phyloP scores from a whole-genome alignment of 1,140 invertebrate genomes.

The Meloidogyne exigua region DNA sequence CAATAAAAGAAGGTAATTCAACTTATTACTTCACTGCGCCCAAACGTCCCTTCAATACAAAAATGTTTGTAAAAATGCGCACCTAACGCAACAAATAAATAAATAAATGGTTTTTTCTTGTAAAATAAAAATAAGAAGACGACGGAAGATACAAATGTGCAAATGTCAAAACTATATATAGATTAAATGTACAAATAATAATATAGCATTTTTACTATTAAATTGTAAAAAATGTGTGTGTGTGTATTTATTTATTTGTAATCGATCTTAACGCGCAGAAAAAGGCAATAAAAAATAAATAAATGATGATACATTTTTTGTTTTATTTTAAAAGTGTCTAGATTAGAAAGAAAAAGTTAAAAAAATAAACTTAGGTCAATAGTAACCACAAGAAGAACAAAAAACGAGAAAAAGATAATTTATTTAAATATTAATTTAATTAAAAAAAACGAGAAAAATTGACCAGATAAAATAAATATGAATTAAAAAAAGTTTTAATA shows the following conservation, averaged over 20 bases:
- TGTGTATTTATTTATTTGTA: too few relatives aligned
- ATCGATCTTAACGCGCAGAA: background rate
- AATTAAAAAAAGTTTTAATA: too few relatives aligned
- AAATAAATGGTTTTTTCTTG: background rate
- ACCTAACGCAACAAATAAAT: background rate
- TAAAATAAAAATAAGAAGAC: background rate
- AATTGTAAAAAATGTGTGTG: background rate
- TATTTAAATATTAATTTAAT: too few relatives aligned
- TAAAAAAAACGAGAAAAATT: too few relatives aligned
- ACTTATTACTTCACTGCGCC: background rate
- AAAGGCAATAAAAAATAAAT: background rate
- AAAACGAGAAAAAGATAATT: too few relatives aligned
- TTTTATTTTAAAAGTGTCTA: background rate
- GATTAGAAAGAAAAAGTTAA: background rate
- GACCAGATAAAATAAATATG: too few relatives aligned
- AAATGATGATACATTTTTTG: background rate
- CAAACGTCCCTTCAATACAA: background rate
- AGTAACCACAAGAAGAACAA: too few relatives aligned
- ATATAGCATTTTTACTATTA: background rate
- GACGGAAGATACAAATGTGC: background rate
- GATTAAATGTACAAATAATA: background rate
- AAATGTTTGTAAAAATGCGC: background rate
- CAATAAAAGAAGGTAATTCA: too few relatives aligned
- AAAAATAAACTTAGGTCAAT: too few relatives aligned
- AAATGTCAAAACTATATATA: constrained; percentile 3